A percentile compares a stretch with the other conserved stretches of the same genome.
These are phyloP conservation scores for Drepana arcuata DNA, from an alignment of 1,140 invertebrate species.

Conservation along the genomic window DNA sequence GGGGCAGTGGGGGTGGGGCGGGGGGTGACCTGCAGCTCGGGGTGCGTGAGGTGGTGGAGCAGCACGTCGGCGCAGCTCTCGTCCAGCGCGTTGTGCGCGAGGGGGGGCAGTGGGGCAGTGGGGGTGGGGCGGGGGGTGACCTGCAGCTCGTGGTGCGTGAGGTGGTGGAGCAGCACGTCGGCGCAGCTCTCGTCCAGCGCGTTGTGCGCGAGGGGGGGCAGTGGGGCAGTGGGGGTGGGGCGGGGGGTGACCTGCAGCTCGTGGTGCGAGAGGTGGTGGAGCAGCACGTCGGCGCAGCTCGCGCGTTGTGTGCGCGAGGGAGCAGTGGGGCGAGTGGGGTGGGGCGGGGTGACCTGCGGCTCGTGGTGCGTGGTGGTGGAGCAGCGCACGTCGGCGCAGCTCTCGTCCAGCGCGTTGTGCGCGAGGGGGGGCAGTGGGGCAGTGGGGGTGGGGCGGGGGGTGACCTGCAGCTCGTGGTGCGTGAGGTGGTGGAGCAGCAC, in stretches of 20 bases:
- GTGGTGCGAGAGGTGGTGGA: conserved; percentile 76
- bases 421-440: not conserved
- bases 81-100: no score
- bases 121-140: conserved; percentile 71
- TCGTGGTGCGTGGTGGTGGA: not conserved
- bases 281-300: no score
- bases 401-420: no score
- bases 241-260: conserved; percentile 90
- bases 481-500: conserved; percentile 66
- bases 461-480: conserved; percentile 65
- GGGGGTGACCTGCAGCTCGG: no score
- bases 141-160: no score
- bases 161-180: not conserved
- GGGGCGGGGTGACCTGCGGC: not conserved
- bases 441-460: not conserved
- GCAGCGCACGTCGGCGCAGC: not conserved
- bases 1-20: no score
- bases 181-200: conserved; percentile 73
- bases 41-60: conserved; percentile 36
- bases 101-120: no score
- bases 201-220: conserved; percentile 34
- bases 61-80: conserved; percentile 71
- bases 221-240: no score
- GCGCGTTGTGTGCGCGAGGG: no score
- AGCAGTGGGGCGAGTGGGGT: no score